Conservation (phyloP, 2,888 invertebrate species). For the Anagyrus pseudococci region DNA sequence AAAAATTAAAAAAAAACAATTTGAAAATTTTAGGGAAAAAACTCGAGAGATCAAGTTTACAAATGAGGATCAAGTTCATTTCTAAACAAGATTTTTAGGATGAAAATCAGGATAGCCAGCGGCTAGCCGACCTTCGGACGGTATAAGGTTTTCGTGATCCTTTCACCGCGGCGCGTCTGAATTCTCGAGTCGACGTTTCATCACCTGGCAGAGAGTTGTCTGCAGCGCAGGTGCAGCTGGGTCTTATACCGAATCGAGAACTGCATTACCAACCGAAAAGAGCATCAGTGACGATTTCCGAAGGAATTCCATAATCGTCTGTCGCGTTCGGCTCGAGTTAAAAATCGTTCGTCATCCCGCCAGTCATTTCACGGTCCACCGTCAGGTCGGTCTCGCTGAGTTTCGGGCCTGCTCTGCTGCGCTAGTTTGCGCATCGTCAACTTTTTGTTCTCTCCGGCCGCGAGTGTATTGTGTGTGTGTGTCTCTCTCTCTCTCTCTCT, state of each 20-base stretch:
- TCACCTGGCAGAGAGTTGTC: slow-evolving; percentile 1
- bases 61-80: slow-evolving; percentile 4
- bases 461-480: neutral
- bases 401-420: slow-evolving; percentile 10
- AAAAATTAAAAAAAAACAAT: neutral
- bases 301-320: slow-evolving; percentile 32
- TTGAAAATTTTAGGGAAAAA: neutral
- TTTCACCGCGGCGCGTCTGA: slow-evolving; percentile 20
- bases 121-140: slow-evolving; percentile 4
- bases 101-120: neutral
- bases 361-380: slow-evolving; percentile 13
- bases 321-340: slow-evolving; percentile 12
- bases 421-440: neutral
- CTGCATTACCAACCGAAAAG: slow-evolving; percentile 32
- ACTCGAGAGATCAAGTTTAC: neutral
- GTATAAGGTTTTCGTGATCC: slow-evolving; percentile 17
- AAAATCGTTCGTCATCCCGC: slow-evolving; percentile 30
- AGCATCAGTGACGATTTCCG: neutral
- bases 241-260: slow-evolving; percentile 2
- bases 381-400: neutral
- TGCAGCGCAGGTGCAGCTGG: neutral
- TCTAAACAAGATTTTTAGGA: neutral
- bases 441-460: too few species aligned
- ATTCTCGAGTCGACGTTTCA: slow-evolving; percentile 14
- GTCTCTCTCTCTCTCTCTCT: too few species aligned